Percentiles rank a stretch among this genome's conserved stretches.
phyloP scores from a whole-genome alignment of 2,797 vertebrate species.

The Myotis pilosus region DNA sequence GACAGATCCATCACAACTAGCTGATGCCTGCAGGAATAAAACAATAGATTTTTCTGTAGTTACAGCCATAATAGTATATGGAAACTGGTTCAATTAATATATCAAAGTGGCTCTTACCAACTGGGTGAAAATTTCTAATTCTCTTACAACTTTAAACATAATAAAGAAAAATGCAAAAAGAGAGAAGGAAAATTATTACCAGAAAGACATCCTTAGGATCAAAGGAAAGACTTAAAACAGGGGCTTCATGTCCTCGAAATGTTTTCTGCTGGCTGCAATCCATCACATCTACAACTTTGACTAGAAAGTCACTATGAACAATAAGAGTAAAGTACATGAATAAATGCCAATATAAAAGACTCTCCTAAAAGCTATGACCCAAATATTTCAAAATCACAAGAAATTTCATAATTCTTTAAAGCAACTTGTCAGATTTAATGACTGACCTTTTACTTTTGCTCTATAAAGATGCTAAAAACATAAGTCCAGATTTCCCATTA shows the following conservation, averaged over 20 bases:
- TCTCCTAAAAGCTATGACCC: constrained; percentile 15
- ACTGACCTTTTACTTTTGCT: constrained; percentile 10
- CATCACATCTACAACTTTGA: constrained; percentile 94
- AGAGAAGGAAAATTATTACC: constrained; percentile 83
- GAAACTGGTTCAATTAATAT: neutral
- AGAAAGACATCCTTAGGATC: constrained; percentile 93
- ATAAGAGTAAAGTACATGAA: neutral
- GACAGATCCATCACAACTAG: constrained; percentile 97
- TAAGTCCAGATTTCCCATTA: constrained; percentile 11
- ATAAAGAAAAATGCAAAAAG: neutral
- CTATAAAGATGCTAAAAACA: constrained; percentile 35
- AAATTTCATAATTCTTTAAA: neutral
- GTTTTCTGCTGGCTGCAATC: constrained; percentile 96
- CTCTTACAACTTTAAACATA: constrained; percentile 41
- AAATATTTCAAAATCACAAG: constrained; percentile 46
- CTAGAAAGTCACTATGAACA: constrained; percentile 92
- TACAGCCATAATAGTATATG: neutral
- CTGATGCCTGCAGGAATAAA: constrained; percentile 88
- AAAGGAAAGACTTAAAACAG: constrained; percentile 94
- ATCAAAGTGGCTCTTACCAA: constrained; percentile 5
- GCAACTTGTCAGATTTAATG: constrained; percentile 42
- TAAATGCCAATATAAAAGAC: constrained; percentile 17
- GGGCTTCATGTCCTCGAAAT: constrained; percentile 93
- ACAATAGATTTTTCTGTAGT: constrained; percentile 32
- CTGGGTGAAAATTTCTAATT: constrained; percentile 26